Percentiles rank a stretch among this genome's conserved stretches.
Evolutionary conservation across 1,140 invertebrate species (phyloP).

Genomic region (Cydia amplana): DNA sequence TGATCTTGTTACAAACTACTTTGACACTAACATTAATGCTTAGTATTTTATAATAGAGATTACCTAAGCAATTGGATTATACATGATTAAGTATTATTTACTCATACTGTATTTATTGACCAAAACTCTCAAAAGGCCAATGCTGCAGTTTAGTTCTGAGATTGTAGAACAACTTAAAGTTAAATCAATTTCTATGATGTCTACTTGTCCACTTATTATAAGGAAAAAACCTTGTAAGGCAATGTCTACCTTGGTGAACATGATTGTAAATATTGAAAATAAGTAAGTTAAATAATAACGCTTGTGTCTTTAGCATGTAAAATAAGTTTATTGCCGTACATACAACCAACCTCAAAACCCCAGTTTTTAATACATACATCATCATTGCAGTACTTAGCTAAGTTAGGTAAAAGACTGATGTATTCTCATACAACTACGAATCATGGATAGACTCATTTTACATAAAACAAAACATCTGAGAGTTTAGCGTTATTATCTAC

Average conservation of each 20-base stretch:
- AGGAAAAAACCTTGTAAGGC: not conserved
- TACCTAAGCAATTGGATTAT: too few relatives aligned
- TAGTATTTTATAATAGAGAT: too few relatives aligned
- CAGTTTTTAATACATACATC: conserved; percentile 1
- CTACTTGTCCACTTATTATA: not conserved
- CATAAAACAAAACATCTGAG: not conserved
- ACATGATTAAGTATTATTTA: too few relatives aligned
- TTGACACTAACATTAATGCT: not conserved
- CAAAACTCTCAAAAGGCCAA: not conserved
- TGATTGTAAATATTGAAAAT: not conserved
- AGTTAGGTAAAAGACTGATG: not conserved
- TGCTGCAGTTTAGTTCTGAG: not conserved
- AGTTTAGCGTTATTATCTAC: not conserved
- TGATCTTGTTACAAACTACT: not conserved
- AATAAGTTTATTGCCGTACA: not conserved
- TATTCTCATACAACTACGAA: not conserved
- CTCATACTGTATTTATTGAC: too few relatives aligned
- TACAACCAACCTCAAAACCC: conserved; percentile 29
- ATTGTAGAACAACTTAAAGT: not conserved
- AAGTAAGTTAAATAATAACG: not conserved
- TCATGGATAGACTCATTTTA: not conserved
- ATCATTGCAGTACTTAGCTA: not conserved
- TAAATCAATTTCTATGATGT: not conserved
- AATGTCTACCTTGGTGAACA: not conserved
- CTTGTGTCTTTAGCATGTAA: not conserved